A percentile compares a stretch with the other conserved stretches of the same genome.
Conservation (phyloP, 2,113 vertebrate species). For the Noturus placidus region DNA sequence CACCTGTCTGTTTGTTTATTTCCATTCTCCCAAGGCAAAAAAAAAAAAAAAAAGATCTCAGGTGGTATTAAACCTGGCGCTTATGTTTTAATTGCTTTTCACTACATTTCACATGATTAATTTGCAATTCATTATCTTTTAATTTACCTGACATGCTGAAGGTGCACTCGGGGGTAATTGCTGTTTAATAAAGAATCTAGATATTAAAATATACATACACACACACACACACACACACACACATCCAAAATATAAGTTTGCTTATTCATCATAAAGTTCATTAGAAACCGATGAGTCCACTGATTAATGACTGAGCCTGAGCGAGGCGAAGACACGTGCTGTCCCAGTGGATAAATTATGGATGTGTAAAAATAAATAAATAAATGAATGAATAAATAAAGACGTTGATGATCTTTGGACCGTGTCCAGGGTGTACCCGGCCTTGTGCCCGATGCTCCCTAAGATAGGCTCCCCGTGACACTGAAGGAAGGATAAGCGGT, state of each 20-base stretch:
- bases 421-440: too few relatives aligned
- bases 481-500: too few relatives aligned
- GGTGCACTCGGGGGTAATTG: constrained; percentile 58
- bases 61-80: constrained; percentile 52
- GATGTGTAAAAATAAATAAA: not conserved
- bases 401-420: not conserved
- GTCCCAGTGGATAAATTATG: constrained; percentile 32
- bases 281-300: constrained; percentile 35
- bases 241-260: constrained; percentile 22
- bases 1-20: constrained; percentile 49
- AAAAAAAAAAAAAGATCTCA: constrained; percentile 21
- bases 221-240: not conserved
- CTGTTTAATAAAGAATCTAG: constrained; percentile 57
- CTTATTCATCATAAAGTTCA: constrained; percentile 36
- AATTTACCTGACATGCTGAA: constrained; percentile 58
- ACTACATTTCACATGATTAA: constrained; percentile 58
- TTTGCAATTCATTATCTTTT: constrained; percentile 62
- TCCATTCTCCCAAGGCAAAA: constrained; percentile 19
- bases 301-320: not conserved
- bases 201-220: not conserved
- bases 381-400: too few relatives aligned
- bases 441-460: too few relatives aligned
- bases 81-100: constrained; percentile 60
- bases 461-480: too few relatives aligned
- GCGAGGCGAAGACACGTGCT: not conserved